These are phyloP conservation scores for Lophius americanus DNA, from an alignment of 2,797 vertebrate genomes.

Conservation along the genomic window DNA sequence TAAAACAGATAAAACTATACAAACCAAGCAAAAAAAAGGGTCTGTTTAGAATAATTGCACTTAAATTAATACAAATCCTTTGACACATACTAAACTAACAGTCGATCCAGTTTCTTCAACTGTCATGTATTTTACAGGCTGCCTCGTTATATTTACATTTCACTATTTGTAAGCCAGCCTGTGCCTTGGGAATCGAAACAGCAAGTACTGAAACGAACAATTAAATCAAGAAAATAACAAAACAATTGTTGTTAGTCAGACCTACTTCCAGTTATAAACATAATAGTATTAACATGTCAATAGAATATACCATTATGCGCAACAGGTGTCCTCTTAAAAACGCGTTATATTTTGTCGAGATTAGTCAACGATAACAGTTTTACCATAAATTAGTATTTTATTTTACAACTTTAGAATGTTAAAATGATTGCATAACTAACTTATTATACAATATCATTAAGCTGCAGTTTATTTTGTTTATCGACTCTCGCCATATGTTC, in stretches of 20 bases:
- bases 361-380: not conserved
- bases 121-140: not conserved
- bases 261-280: not conserved
- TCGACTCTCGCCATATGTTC: conserved; percentile 47
- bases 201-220: not conserved
- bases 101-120: too few species aligned
- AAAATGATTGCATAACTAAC: not conserved
- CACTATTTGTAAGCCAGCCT: too few species aligned
- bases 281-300: not conserved
- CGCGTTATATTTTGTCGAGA: not conserved
- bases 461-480: not conserved
- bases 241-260: not conserved
- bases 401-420: not conserved
- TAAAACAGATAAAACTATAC: too few species aligned
- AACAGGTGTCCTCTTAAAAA: conserved; percentile 39
- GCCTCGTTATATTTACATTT: not conserved
- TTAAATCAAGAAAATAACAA: not conserved
- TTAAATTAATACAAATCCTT: too few species aligned
- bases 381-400: not conserved
- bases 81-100: too few species aligned
- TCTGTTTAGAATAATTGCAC: too few species aligned
- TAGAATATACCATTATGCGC: not conserved
- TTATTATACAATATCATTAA: fast-evolving
- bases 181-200: not conserved
- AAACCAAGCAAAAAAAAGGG: too few species aligned